Percentiles rank a stretch among this genome's conserved stretches.
Evolutionary conservation across 2,113 vertebrate species (phyloP).

Genomic region (Bubo bubo): DNA sequence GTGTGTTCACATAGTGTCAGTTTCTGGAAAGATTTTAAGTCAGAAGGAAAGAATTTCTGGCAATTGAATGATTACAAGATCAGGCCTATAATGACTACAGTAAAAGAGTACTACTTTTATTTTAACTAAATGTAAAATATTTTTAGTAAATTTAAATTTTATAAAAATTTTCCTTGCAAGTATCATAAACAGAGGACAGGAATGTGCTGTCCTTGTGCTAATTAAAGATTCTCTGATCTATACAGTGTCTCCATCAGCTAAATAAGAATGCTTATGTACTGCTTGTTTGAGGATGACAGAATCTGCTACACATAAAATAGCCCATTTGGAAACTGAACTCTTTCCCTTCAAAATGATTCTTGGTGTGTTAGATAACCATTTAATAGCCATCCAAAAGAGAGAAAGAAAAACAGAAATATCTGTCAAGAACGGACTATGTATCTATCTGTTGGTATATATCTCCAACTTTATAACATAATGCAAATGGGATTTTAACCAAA

Average conservation of each 20-base stretch:
- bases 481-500: neutral
- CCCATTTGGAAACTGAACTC: neutral
- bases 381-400: neutral
- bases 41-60: constrained; percentile 41
- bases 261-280: neutral
- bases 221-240: neutral
- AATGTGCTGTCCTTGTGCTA: neutral
- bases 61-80: neutral
- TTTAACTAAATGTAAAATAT: neutral
- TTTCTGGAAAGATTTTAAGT: neutral
- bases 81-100: neutral
- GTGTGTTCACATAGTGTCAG: neutral
- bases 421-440: neutral
- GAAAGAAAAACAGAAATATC: neutral
- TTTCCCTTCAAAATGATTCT: neutral
- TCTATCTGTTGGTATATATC: neutral
- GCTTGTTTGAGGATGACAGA: neutral
- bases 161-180: neutral
- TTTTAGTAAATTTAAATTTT: neutral
- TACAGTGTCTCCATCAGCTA: neutral
- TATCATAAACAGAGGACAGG: neutral
- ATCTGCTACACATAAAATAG: neutral
- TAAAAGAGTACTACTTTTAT: neutral
- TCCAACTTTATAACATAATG: neutral
- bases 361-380: neutral